A percentile compares a stretch with the other conserved stretches of the same genome.
These are phyloP conservation scores for Lutjanus erythropterus DNA, from an alignment of 2,113 vertebrate genomes.

Conservation along the genomic window DNA sequence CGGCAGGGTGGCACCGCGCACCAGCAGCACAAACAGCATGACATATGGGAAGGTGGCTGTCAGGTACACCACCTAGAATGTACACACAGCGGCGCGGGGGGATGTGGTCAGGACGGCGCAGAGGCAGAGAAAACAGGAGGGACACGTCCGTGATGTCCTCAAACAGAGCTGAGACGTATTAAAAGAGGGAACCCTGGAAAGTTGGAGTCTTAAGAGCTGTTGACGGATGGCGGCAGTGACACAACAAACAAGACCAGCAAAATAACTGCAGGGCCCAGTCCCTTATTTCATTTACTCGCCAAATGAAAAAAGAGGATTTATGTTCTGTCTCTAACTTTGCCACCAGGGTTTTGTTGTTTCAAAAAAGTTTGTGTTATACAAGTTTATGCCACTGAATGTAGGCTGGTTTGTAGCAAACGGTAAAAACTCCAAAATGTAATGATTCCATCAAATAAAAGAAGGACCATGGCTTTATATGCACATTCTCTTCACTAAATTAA, in stretches of 20 bases:
- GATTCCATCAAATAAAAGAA: too few species aligned
- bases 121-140: constrained; percentile 32
- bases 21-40: constrained; percentile 91
- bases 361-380: not conserved
- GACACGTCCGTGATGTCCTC: constrained; percentile 17
- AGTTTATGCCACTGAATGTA: not conserved
- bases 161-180: not conserved
- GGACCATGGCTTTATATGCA: too few species aligned
- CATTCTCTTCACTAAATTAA: too few species aligned
- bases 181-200: constrained; percentile 41
- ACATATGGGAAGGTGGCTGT: constrained; percentile 94
- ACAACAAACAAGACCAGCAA: constrained; percentile 10
- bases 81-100: constrained; percentile 17
- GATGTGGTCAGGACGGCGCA: constrained; percentile 35
- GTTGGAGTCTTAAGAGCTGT: constrained; percentile 26
- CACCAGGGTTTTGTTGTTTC: not conserved
- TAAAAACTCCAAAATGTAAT: too few species aligned
- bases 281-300: not conserved
- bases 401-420: not conserved
- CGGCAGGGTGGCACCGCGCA: constrained; percentile 90
- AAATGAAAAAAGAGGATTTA: constrained; percentile 14
- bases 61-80: constrained; percentile 92
- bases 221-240: constrained; percentile 32
- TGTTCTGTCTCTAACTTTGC: not conserved
- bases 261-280: not conserved